Base-by-base conservation (phyloP, 2,888 invertebrate species). In the Temnothorax rugatulus region DNA sequence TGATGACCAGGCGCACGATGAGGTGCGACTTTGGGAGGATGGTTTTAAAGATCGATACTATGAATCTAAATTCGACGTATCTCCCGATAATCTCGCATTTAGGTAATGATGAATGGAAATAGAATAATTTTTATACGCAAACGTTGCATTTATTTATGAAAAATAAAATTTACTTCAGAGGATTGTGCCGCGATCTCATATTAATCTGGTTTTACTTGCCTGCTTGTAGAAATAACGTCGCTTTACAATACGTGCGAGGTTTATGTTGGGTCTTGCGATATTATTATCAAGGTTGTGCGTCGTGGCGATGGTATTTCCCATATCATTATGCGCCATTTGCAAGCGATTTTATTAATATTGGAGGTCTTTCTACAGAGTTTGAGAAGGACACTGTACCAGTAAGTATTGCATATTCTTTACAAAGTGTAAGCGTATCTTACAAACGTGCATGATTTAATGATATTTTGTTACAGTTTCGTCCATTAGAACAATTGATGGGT, bases 301-400 rank as follows among this genome's bases (percentile, higher is more conserved):
- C 98, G 25, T 99, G 99, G 99, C 98, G 99, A 95, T 99, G 99
- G 99, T 99, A 99, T 95, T 99, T 99, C 95, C 99, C 99, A 0
- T 99, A 99, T 95, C 99, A 99, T 95, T 99, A 99, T 96, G 99
- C 99, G 25, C 99, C 99, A 9, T 99, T 99, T 95, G 99, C 99
- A 4, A 99, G 99, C 0, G 99, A 99, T 96, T 99, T 99, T 95
- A 96, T 98, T 84, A 98, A 99, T 94, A 97, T 99, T 82, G 96
- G 97, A 79, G 97, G 98, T 0, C 95, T 99, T 0, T 97, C 97
- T 66, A 98, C 98, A 1, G 96, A 97, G 94, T 99, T 99, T 95
- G 98, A 98, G 94, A 97, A 96, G 93, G 97, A 97, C 77, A 99
- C 99, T 0, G 96, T 96, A 94, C 99, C 99, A 86, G 98, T 98